A percentile compares a stretch with the other conserved stretches of the same genome.
Evolutionary conservation across 2,113 vertebrate genomes (phyloP).

Genomic region (Pycnonotus jocosus): DNA sequence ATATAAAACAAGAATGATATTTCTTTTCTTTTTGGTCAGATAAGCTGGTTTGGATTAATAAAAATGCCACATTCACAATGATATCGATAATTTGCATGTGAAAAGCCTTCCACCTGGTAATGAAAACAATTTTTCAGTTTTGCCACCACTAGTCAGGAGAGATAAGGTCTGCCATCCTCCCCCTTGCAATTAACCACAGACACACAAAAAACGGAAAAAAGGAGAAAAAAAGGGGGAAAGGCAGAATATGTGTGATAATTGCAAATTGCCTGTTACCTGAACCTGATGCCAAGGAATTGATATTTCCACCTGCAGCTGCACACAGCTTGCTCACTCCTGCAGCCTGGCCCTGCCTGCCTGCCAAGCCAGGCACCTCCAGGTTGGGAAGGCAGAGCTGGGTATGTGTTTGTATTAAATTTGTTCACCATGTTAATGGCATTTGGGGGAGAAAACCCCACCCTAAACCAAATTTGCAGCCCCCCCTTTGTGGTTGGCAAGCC

Average conservation of each 20-base stretch:
- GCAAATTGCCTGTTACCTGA: background rate
- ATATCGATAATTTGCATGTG: constrained; percentile 55
- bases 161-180: constrained; percentile 40
- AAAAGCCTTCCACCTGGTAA: constrained; percentile 52
- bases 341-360: background rate
- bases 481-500: background rate
- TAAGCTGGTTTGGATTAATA: constrained; percentile 34
- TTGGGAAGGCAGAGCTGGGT: background rate
- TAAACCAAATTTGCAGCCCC: background rate
- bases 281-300: background rate
- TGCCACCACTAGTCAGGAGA: constrained; percentile 31
- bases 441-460: background rate
- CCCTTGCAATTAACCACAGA: background rate
- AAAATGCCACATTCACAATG: constrained; percentile 50
- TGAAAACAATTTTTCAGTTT: constrained; percentile 52
- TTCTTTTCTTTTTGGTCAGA: constrained; percentile 1
- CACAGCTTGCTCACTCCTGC: background rate
- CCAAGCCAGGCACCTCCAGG: background rate
- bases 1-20: constrained; percentile 1
- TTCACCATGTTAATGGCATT: background rate
- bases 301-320: background rate
- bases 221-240: background rate
- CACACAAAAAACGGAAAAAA: background rate
- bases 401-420: background rate
- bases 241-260: background rate